Evolutionary conservation across 2,113 vertebrate genomes (phyloP), one percentile per base, ranked within the genome.

Genomic region (Pyrgilauda ruficollis): DNA sequence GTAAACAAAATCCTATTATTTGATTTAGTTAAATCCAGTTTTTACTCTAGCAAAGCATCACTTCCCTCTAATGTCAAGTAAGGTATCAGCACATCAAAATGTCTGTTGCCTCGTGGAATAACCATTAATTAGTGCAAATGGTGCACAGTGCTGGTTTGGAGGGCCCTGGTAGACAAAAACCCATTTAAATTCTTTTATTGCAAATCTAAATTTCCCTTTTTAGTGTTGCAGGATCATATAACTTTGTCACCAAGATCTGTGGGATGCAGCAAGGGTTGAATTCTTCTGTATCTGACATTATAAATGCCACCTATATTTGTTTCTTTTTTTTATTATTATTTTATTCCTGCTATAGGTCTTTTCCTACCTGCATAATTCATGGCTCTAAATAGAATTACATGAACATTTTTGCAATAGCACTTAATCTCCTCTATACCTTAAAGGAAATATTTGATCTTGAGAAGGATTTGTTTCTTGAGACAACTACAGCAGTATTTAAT

Each of bases 371-470:
- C 66, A 47, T 79, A 95, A 94, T 79, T 89, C 68, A 74, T 70
- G 44, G 72, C 55, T 92, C 72, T 39, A 87, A 95, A 87, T 73
- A 64, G 26, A 93, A 67, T 92, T 75, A 88, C 47, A 84, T 69
- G 64, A 93, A 74, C 30, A 19, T 22, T 78, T 93, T 84, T 92
- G 44, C 78, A 58, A 46, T 64, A 92, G 19, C 39, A 69, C 53
- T 92, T 87, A 93, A 91, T 95, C 86, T 72, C 47, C 46, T 94
- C 77, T 78, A 28, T 86, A 84, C 89, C 84, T 95, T 94, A 68
- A 90, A 90, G 55, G 67, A 91, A 44, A 59, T 88, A n/a, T 93
- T 89, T 92, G 90, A 93, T 94, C 87, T 95, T 92, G 56, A 92
- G 84, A 66, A 92, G 86, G 35, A 67, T 93, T 92, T 87, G 50